phyloP scores from a whole-genome alignment of 2,797 vertebrate genomes.

The Mus minutoides region DNA sequence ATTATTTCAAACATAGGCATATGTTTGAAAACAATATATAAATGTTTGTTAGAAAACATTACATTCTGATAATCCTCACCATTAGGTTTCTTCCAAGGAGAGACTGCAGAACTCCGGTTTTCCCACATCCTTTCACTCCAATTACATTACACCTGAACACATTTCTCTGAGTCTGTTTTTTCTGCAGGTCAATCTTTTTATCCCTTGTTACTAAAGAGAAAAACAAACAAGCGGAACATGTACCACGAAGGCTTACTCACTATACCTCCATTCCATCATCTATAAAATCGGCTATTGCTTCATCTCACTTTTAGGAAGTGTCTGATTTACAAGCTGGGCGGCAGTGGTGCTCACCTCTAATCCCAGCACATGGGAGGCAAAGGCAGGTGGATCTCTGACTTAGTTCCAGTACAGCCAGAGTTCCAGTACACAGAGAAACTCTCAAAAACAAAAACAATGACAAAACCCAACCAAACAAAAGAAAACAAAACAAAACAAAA shows the following conservation, averaged over 20 bases:
- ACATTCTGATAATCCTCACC: slow-evolving; percentile 86
- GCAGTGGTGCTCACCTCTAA: background rate
- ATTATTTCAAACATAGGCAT: no score
- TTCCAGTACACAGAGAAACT: background rate
- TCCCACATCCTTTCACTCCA: slow-evolving; percentile 93
- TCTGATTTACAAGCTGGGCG: background rate
- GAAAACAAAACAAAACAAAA: background rate
- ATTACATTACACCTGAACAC: slow-evolving; percentile 97
- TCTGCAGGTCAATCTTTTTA: slow-evolving; percentile 98
- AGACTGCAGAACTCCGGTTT: slow-evolving; percentile 95
- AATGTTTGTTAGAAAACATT: slow-evolving; percentile 29
- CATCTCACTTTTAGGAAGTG: background rate
- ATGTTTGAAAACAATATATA: background rate
- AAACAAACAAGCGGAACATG: slow-evolving; percentile 18
- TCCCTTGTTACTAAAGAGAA: slow-evolving; percentile 94
- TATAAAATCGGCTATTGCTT: background rate
- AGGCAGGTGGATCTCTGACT: background rate
- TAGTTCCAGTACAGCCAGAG: background rate
- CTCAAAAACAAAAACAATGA: background rate
- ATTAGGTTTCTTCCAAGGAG: slow-evolving; percentile 94
- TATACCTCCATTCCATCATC: background rate
- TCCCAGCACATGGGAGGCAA: background rate
- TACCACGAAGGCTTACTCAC: slow-evolving; percentile 42
- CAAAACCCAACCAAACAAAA: background rate
- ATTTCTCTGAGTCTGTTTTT: slow-evolving; percentile 98